Evolutionary conservation across 1,140 invertebrate genomes (phyloP).

Genomic region (Idris sp.): DNA sequence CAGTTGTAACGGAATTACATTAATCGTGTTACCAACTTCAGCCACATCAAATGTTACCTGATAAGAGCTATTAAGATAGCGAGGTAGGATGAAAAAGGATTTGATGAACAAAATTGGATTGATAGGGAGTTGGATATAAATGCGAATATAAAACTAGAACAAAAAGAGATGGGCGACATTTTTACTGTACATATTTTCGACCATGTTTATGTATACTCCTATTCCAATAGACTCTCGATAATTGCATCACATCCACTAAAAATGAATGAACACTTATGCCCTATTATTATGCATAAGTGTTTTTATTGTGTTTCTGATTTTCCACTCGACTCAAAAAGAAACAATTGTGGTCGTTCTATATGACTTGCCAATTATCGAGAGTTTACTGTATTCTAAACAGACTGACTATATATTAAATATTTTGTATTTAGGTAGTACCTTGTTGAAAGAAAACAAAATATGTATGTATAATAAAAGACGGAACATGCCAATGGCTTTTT

Average conservation of each 20-base stretch:
- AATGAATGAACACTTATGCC: slow-evolving; percentile 14
- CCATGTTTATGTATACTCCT: slow-evolving; percentile 58
- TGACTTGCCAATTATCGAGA: slow-evolving; percentile 33
- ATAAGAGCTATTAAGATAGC: slow-evolving; percentile 38
- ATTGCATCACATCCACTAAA: slow-evolving; percentile 26
- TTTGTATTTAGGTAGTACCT: slow-evolving; percentile 69
- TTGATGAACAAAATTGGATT: background rate
- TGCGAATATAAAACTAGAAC: slow-evolving; percentile 21
- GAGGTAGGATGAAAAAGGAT: slow-evolving; percentile 1
- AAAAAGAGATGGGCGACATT: slow-evolving; percentile 41
- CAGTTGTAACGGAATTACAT: slow-evolving; percentile 29
- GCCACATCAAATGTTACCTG: slow-evolving; percentile 60
- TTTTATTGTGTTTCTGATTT: slow-evolving; percentile 26
- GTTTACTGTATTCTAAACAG: slow-evolving; percentile 67
- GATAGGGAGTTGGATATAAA: slow-evolving; percentile 6
- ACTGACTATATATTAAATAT: slow-evolving; percentile 72
- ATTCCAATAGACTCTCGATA: slow-evolving; percentile 41
- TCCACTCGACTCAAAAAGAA: slow-evolving; percentile 26
- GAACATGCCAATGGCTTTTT: slow-evolving; percentile 31
- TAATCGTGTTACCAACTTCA: slow-evolving; percentile 43
- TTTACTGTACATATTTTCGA: slow-evolving; percentile 61
- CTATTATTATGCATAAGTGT: no score
- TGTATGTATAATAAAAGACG: slow-evolving; percentile 66
- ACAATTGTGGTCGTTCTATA: slow-evolving; percentile 16
- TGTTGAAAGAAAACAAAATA: slow-evolving; percentile 60